phyloP scores from a whole-genome alignment of 2,888 invertebrate genomes.

The Colletes collaris region DNA sequence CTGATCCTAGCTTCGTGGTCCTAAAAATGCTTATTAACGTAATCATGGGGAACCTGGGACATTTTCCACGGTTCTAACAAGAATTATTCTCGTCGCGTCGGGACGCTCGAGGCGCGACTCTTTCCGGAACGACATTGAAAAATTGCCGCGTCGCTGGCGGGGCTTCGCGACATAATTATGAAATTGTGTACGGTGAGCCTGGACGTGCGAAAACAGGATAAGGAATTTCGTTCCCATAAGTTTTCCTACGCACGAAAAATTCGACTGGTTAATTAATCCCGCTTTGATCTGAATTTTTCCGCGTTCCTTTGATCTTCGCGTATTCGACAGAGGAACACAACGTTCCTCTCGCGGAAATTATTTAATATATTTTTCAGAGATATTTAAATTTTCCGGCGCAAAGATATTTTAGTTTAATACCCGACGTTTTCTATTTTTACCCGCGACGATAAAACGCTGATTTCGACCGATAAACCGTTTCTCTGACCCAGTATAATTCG shows the following conservation, averaged over 20 bases:
- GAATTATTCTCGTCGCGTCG: slow-evolving; percentile 11
- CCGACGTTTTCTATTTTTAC: too few relatives aligned
- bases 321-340: too few relatives aligned
- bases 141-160: slow-evolving; percentile 12
- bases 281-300: neutral
- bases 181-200: slow-evolving; percentile 7
- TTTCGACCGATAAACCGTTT: too few relatives aligned
- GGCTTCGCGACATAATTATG: slow-evolving; percentile 21
- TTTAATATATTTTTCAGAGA: too few relatives aligned
- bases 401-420: too few relatives aligned
- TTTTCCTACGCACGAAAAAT: neutral
- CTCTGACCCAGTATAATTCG: too few relatives aligned
- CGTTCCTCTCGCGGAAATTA: too few relatives aligned
- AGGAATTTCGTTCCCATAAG: neutral
- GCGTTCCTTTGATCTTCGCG: too few relatives aligned
- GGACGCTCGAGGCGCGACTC: neutral
- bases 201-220: slow-evolving; percentile 2
- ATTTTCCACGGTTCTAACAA: neutral
- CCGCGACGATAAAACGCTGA: too few relatives aligned
- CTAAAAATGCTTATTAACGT: neutral
- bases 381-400: too few relatives aligned
- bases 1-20: neutral
- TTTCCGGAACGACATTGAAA: slow-evolving; percentile 19
- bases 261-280: neutral
- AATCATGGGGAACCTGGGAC: neutral